Base-by-base conservation (phyloP, 2,797 vertebrate genomes). In the Lepilemur septentrionalis region DNA sequence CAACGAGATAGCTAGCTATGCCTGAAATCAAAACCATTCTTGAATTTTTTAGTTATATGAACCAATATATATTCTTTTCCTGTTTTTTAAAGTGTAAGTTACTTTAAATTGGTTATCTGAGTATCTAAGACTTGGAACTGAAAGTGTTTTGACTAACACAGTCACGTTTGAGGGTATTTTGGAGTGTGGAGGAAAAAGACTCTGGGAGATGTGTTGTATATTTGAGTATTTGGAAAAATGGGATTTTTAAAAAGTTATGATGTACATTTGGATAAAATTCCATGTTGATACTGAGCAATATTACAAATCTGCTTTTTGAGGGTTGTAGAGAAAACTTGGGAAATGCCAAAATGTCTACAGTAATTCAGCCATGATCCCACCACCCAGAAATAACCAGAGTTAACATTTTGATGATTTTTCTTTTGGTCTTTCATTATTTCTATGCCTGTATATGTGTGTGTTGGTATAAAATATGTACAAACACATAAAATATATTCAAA, bases 61-160 rank as follows among this genome's bases (percentile, higher is more conserved):
- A 55, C 28, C 38, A 69, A 63, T 79, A 35, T 57, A 48, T 79
- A 92, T 92, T 84, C 5, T 84, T 93, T 91, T 95, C 59, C 32
- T 84, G 79, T 84, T 81, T 57, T 35, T 48, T 18, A 35, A 97
- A 87, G 28, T 41, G 3, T 78, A 90, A 75, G 32, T 69, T 94
- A 93, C 50, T 95, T 25, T 96, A 75, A 67, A n/a, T 82, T 91
- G 57, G 32, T 81, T 79, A 38, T 79, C n/a, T 79, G 55, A 55
- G 35, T 92, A 89, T 92, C 72, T 95, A 91, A 95, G 78, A 91
- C 59, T 97, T 93, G 83, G 81, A 91, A 82, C 57, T 73, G 13
- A 94, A 95, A 72, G 18, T 95, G 57, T 93, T 93, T 96, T 95
- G 78, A 94, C 20, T 82, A 63, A 69, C 91, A 38, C 25, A 80